Percentiles rank a stretch among this genome's conserved stretches.
phyloP scores from a whole-genome alignment of 2,888 invertebrate species.

The Apodemia hepburni region DNA sequence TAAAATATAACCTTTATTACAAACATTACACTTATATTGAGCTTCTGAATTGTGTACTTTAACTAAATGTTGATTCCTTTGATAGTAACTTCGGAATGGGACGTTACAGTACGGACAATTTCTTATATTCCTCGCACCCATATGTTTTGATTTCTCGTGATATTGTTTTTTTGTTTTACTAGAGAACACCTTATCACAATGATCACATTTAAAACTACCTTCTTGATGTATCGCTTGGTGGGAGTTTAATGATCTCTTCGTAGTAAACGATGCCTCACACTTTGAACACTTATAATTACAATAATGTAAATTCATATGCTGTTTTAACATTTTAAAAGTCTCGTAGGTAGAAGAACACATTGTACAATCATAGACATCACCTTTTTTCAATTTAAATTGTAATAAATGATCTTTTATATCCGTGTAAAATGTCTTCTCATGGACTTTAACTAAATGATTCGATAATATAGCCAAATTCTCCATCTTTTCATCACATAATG shows the following conservation, averaged over 20 bases:
- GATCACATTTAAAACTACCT: conserved; percentile 60
- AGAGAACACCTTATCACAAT: conserved; percentile 61
- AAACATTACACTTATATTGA: conserved; percentile 65
- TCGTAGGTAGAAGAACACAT: conserved; percentile 60
- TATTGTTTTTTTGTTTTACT: conserved; percentile 54
- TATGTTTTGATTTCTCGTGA: conserved; percentile 63
- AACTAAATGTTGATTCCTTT: conserved; percentile 61
- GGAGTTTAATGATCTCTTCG: conserved; percentile 51
- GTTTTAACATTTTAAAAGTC: conserved; percentile 66
- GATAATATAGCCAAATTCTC: conserved; percentile 43
- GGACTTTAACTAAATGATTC: conserved; percentile 48
- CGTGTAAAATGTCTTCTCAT: conserved; percentile 43
- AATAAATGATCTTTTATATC: conserved; percentile 62
- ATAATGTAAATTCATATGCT: conserved; percentile 68
- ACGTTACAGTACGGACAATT: conserved; percentile 63
- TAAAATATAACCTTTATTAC: conserved; percentile 51
- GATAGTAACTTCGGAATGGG: conserved; percentile 62
- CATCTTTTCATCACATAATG: conserved; percentile 43
- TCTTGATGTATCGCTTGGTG: conserved; percentile 54
- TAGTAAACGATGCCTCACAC: conserved; percentile 56
- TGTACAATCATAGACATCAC: conserved; percentile 55
- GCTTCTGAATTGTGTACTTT: conserved; percentile 65
- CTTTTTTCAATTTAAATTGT: conserved; percentile 60
- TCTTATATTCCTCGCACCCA: conserved; percentile 56
- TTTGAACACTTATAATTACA: conserved; percentile 52